phyloP scores from a whole-genome alignment of 2,888 invertebrate genomes.

The Clepsis dumicolana region DNA sequence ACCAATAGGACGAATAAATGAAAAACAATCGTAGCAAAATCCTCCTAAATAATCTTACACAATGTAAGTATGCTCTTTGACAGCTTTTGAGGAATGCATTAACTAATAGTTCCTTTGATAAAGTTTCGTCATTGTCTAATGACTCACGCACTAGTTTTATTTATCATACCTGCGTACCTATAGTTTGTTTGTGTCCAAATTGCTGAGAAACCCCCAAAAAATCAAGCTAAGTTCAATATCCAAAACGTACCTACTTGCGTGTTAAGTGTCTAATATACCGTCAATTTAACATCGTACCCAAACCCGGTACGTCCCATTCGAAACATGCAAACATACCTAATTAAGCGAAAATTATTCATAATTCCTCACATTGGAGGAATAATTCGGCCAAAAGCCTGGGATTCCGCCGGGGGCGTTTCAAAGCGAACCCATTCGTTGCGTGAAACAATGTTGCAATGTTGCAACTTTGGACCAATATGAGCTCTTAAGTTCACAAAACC shows the following conservation, averaged over 20 bases:
- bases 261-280: conserved; percentile 48
- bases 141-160: too few species aligned
- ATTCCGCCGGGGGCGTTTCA: conserved; percentile 64
- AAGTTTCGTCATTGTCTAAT: too few species aligned
- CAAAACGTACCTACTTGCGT: conserved; percentile 42
- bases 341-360: conserved; percentile 54
- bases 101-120: too few species aligned
- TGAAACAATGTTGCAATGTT: conserved; percentile 23
- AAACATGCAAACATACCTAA: conserved; percentile 54
- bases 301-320: conserved; percentile 49
- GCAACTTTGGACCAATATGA: not conserved
- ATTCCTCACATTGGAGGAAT: conserved; percentile 51
- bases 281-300: conserved; percentile 24
- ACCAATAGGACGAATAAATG: too few species aligned
- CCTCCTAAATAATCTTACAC: too few species aligned
- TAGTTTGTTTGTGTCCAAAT: not conserved
- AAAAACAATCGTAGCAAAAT: too few species aligned
- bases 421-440: conserved; percentile 48
- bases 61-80: too few species aligned
- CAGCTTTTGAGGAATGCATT: too few species aligned
- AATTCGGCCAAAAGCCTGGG: conserved; percentile 65
- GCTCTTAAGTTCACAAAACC: not conserved
- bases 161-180: too few species aligned
- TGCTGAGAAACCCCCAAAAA: not conserved
- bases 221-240: conserved; percentile 6